Evolutionary conservation across 2,113 vertebrate species (phyloP), one percentile per base, ranked within the genome.

Genomic region (Lepidothrix coronata): DNA sequence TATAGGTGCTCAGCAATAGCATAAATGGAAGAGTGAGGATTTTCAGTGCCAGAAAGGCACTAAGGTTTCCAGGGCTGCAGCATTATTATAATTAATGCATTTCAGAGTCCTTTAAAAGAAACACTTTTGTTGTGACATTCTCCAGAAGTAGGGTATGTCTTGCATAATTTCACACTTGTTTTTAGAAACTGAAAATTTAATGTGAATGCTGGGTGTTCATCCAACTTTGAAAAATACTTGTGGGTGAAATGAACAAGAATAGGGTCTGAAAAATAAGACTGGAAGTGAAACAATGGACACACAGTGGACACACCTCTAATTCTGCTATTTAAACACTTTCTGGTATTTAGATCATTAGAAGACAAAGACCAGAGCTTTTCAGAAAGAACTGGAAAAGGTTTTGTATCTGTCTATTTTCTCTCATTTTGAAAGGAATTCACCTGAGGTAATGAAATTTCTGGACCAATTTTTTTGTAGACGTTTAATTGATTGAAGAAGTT

Each of bases 401-500:
- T 94, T 73, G 5, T 80, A 66, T 54, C 43, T 77, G 31, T 80
- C 17, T 74, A 43, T 67, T 75, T 8, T 11, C 33, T 75, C 81
- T 52, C 43, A 28, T 89, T 95, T 93, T 95, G 37, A 88, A 87
- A 71, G 19, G 21, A 83, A 84, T 86, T 95, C 44, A 81, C 57
- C 55, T 44, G 46, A 24, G 22, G 18, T 74, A 77, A 88, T 81
- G 46, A 96, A 77, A 86, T 92, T 89, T 93, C 73, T 94, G 59
- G 55, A 74, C 33, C 11, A 1, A 55, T 52, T 92, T 92, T 92
- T 86, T 85, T 91, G 55, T 35, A 87, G 76, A 33, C 12, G 71
- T 73, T 93, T 84, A 89, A 91, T 23, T 92, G 68, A 86, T 55
- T 84, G 59, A 86, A 85, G 62, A 85, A 79, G 7, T 94, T 94